Evolutionary conservation across 1,140 invertebrate genomes (phyloP), one percentile per base, ranked within the genome.

Genomic region (Lasioglossum albipes): DNA sequence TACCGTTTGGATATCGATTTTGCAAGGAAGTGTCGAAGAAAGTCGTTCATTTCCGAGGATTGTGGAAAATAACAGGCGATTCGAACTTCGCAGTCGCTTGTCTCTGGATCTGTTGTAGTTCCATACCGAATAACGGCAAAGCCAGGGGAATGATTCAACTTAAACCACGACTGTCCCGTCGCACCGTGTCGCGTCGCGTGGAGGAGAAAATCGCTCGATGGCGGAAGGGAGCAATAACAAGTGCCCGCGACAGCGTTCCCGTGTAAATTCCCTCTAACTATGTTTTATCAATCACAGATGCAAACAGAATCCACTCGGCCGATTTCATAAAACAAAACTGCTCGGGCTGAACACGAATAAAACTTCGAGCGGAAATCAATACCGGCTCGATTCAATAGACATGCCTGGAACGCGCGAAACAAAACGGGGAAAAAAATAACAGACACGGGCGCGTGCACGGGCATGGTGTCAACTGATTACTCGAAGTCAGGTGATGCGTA

Each of bases 291-390:
- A 73, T 73, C 76, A 54, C 59, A 18, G 27, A 5, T 36, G 36
- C 49, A 73, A 79, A 79, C 36, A 27, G 61, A 73, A 73, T 62
- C 72, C 59, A 20, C 31, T 65, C 31, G n/a, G 13, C 27, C 49
- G 49, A 65, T 74, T 74, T 74, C 70, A 66, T 64, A 41, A 20
- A 10, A 49, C 61, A 41, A n/a, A 52, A 52, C 59, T 42, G 61
- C 2, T 49, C 49, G 10, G 62, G 70, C 22, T 20, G n/a, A 59
- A 74, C 41, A 62, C 62, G 77, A 79, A 79, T 79, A 79, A 79
- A 79, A 74, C 57, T 57, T 52, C 77, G 62, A 74, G 13, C 70
- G 77, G 71, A 79, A 79, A 79, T 79, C 77, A 74, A 79, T 79
- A 74, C 57, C 27, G 71, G 71, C 68, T 42, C 69, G 61, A 59